Base-by-base conservation (phyloP, 2,888 invertebrate species). In the Aporophyla lueneburgensis region DNA sequence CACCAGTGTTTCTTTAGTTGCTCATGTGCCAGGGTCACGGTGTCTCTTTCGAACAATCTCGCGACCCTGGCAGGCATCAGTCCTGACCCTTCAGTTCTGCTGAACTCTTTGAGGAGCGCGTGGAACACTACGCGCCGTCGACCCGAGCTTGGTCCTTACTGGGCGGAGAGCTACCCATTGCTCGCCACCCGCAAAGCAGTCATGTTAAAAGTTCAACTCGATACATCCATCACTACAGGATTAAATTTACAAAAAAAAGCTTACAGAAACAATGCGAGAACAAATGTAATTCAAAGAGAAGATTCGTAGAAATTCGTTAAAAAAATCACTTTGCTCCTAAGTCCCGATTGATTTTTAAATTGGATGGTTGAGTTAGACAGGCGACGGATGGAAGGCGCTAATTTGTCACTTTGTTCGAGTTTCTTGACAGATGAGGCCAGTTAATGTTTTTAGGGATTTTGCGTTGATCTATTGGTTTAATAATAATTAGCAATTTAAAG, bases 331-430 rank as follows among this genome's bases (percentile, higher is more conserved):
- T 61, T 27, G 63, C 27, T 71, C 69, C 66, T 68, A 79, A 83
- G 74, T 53, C 73, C 10, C 62, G 78, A 86, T 86, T 86, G 86
- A 86, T 86, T 87, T 86, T 87, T 76, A 86, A 88, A 87, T 86
- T 87, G 81, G 76, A 75, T 77, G 78, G 75, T 79, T 76, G 70
- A 85, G 70, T 76, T 33, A 53, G 78, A 79, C 84, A 79, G 59
- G 65, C 74, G 75, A 59, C 33, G 66, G 76, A 54, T 73, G 43
- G 77, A 27, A 68, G 59, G 40, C 74, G 72, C 74, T 83, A 86
- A 86, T 86, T 88, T 83, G 78, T 86, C 88, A 88, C 81, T 81
- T 75, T 59, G 70, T 66, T 76, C 54, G 67, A 70, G 49, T 54
- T 74, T 65, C 71, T 76, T 72, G 83, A 85, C 77, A 68, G 67